Conservation (phyloP, 2,797 vertebrate genomes). For the Meriones psammophilus region DNA sequence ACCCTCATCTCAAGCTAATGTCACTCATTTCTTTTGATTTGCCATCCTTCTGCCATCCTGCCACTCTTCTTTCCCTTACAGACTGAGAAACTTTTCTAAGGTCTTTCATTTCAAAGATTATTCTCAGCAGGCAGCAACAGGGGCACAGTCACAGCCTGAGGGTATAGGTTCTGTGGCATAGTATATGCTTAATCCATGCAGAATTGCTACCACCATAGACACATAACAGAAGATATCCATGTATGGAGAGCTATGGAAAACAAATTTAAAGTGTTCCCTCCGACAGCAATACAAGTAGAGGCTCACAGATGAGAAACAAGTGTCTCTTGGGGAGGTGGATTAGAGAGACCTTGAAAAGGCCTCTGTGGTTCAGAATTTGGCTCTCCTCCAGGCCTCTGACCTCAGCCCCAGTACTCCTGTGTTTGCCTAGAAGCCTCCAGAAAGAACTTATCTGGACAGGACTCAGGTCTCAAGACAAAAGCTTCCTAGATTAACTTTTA, state of each 20-base stretch:
- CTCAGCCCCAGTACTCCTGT: not conserved
- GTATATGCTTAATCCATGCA: not conserved
- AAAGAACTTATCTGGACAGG: not conserved
- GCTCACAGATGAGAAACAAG: not conserved
- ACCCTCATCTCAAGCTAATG: not conserved
- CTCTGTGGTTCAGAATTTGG: not conserved
- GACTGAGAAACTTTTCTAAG: not conserved
- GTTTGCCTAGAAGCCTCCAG: not conserved
- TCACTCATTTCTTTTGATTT: not conserved
- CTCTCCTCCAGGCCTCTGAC: not conserved
- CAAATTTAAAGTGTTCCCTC: not conserved
- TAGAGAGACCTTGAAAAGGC: not conserved
- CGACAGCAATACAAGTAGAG: not conserved
- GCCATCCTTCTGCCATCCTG: not conserved
- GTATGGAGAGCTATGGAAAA: not conserved
- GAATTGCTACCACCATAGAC: not conserved
- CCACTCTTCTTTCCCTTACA: not conserved
- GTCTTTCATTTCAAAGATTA: constrained; percentile 32
- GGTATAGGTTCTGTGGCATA: not conserved
- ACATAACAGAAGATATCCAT: not conserved
- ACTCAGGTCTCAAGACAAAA: constrained; percentile 22
- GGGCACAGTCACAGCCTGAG: not conserved
- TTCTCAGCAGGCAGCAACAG: not conserved
- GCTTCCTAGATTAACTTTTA: not conserved
- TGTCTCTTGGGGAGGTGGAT: not conserved